These are phyloP conservation scores for Chaetogeoica ovagalla DNA, from an alignment of 2,888 invertebrate genomes.

Conservation along the genomic window DNA sequence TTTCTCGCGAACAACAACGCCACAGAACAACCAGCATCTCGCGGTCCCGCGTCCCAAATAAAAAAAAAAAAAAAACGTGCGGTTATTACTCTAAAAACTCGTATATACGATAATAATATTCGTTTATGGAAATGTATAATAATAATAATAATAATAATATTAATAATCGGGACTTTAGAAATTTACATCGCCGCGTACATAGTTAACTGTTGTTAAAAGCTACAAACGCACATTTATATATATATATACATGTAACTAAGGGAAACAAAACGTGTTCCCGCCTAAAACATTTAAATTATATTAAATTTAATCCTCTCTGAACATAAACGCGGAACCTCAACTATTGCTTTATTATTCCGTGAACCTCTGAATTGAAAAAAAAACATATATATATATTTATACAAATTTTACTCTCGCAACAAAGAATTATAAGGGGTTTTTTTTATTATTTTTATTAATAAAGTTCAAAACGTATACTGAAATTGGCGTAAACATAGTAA, in stretches of 20 bases:
- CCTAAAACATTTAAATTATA: slow-evolving; percentile 36
- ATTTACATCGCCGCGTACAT: neutral
- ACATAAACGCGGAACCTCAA: slow-evolving; percentile 8
- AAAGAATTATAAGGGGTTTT: neutral
- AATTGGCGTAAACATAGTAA: slow-evolving; percentile 8
- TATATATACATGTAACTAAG: slow-evolving; percentile 14
- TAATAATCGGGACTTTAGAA: neutral
- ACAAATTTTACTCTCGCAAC: slow-evolving; percentile 8
- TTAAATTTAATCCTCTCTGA: slow-evolving; percentile 41
- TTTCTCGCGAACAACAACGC: too few species aligned
- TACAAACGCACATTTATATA: neutral
- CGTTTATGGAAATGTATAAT: too few species aligned
- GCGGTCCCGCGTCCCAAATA: too few species aligned
- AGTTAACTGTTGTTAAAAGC: slow-evolving; percentile 7
- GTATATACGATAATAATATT: too few species aligned
- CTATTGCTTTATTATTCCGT: slow-evolving; percentile 13
- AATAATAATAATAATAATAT: too few species aligned
- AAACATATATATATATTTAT: neutral
- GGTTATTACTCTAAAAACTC: too few species aligned
- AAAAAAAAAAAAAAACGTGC: too few species aligned
- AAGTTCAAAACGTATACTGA: slow-evolving; percentile 26
- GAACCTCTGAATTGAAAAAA: slow-evolving; percentile 19
- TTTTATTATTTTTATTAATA: slow-evolving; percentile 21
- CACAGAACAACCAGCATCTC: too few species aligned
- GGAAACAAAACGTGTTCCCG: slow-evolving; percentile 16